These are phyloP conservation scores for Lates calcarifer DNA, from an alignment of 2,113 vertebrate genomes.

Conservation along the genomic window DNA sequence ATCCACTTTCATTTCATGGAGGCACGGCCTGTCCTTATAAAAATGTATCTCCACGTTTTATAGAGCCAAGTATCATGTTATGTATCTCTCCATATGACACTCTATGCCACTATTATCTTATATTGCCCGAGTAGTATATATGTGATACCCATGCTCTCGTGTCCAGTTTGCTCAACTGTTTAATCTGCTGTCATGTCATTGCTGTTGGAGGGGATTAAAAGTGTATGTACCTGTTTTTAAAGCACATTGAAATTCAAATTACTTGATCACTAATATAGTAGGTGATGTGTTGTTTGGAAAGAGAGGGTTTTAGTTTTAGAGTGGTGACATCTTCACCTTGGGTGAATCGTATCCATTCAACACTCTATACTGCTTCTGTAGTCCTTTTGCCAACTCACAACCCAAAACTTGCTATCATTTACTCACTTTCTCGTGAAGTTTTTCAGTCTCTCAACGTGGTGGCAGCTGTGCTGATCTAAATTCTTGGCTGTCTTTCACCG, in stretches of 20 bases:
- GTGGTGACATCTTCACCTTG: not conserved
- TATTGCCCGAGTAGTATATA: slow-evolving; percentile 18
- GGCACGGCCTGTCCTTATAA: slow-evolving; percentile 24
- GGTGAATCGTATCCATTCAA: not conserved
- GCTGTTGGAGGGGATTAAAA: slow-evolving; percentile 21
- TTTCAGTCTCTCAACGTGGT: slow-evolving; percentile 20
- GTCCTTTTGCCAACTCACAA: not conserved
- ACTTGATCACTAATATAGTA: not conserved
- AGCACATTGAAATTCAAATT: not conserved
- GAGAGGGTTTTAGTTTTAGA: not conserved
- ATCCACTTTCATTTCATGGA: slow-evolving; percentile 54
- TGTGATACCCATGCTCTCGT: slow-evolving; percentile 17
- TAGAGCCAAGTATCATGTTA: slow-evolving; percentile 40
- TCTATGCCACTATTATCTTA: slow-evolving; percentile 20
- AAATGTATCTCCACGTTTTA: slow-evolving; percentile 44
- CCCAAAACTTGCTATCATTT: slow-evolving; percentile 23
- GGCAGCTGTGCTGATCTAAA: slow-evolving; percentile 48
- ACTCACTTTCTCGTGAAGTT: slow-evolving; percentile 8
- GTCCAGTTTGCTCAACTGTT: slow-evolving; percentile 26
- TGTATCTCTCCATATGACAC: slow-evolving; percentile 29
- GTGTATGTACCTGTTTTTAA: slow-evolving; percentile 16
- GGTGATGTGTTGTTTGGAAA: not conserved
- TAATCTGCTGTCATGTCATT: slow-evolving; percentile 32
- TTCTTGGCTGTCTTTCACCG: slow-evolving; percentile 39
- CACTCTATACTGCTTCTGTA: not conserved